phyloP scores from a whole-genome alignment of 2,113 vertebrate species.

The Myrmecophaga tridactyla region DNA sequence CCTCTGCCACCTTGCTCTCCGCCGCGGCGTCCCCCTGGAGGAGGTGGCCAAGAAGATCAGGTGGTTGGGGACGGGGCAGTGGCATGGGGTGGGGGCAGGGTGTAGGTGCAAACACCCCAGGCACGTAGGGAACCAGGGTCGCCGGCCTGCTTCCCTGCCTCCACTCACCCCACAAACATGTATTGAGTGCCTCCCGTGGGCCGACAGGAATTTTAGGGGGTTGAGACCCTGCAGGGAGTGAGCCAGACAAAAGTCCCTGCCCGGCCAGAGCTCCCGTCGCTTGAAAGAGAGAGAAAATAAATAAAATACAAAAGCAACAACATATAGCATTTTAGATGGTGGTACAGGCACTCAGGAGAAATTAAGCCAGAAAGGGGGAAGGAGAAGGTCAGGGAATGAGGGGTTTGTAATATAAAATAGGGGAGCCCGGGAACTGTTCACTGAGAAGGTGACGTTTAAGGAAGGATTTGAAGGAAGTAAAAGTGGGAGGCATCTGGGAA shows the following conservation, averaged over 20 bases:
- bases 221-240: background rate
- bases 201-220: background rate
- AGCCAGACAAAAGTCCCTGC: background rate
- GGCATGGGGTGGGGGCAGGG: rapidly evolving
- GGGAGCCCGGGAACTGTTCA: background rate
- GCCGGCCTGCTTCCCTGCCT: background rate
- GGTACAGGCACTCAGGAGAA: too few species aligned
- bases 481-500: background rate
- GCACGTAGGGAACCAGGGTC: background rate
- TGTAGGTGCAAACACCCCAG: background rate
- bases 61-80: conserved; percentile 71
- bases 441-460: background rate
- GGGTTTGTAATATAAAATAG: background rate
- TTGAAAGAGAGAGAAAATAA: background rate
- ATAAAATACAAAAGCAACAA: background rate
- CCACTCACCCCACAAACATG: background rate
- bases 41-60: conserved; percentile 89
- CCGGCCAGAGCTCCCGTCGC: background rate
- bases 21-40: conserved; percentile 82
- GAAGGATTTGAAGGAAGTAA: background rate
- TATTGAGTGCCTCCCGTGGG: background rate
- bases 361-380: background rate
- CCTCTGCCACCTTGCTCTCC: conserved; percentile 88
- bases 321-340: background rate
- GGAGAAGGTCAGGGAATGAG: background rate